Evolutionary conservation across 1,140 invertebrate species (phyloP).

Genomic region (Himalopsyche phryganea): DNA sequence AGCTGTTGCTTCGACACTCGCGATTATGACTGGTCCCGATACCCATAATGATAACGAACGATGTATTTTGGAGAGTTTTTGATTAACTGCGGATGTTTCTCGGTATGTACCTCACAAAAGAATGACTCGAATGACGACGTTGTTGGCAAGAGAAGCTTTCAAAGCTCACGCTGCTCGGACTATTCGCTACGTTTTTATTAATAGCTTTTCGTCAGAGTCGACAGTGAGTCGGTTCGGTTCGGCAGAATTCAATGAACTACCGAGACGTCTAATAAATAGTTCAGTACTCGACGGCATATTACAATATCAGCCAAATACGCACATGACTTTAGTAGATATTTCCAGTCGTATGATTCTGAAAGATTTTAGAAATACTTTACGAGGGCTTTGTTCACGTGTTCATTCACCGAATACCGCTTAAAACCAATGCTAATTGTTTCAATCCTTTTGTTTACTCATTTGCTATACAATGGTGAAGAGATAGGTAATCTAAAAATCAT

Average conservation of each 20-base stretch:
- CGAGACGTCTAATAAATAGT: slow-evolving; percentile 3
- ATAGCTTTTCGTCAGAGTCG: slow-evolving; percentile 17
- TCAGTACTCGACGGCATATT: too few relatives aligned
- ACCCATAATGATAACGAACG: slow-evolving; percentile 17
- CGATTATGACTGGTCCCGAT: slow-evolving; percentile 15
- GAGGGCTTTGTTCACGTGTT: too few relatives aligned
- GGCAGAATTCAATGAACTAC: slow-evolving; percentile 25
- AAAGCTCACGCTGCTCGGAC: slow-evolving; percentile 1
- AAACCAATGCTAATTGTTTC: too few relatives aligned
- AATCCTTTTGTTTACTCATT: too few relatives aligned
- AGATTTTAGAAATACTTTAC: too few relatives aligned
- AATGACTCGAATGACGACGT: slow-evolving; percentile 12
- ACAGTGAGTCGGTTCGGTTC: slow-evolving; percentile 22
- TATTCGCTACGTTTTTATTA: slow-evolving; percentile 15
- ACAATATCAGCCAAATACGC: too few relatives aligned
- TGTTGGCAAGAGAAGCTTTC: slow-evolving; percentile 7
- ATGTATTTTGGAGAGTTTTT: slow-evolving; percentile 8
- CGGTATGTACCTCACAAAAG: slow-evolving; percentile 8
- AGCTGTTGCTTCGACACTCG: background rate
- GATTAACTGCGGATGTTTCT: background rate
- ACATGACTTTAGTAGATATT: too few relatives aligned
- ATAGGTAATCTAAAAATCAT: too few relatives aligned
- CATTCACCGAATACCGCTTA: too few relatives aligned
- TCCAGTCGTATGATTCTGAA: too few relatives aligned
- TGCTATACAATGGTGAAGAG: too few relatives aligned